These are phyloP conservation scores for Nilaparvata lugens DNA, from an alignment of 1,140 invertebrate genomes.

Conservation along the genomic window DNA sequence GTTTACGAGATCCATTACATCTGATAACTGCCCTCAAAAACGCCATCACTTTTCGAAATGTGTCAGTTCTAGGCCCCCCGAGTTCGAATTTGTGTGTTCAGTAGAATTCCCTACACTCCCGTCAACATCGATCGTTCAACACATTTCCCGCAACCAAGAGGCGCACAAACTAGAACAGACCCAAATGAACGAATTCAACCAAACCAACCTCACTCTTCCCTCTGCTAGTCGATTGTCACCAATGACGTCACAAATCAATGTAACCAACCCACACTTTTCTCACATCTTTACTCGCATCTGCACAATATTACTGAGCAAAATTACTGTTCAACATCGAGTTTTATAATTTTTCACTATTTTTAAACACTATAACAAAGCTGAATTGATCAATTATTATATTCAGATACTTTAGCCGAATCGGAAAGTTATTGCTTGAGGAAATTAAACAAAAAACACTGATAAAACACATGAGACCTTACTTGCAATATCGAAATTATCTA, in stretches of 20 bases:
- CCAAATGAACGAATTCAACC: background rate
- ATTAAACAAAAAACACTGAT: too few species aligned
- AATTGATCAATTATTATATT: too few species aligned
- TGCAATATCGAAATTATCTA: too few species aligned
- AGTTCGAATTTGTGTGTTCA: background rate
- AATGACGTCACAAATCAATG: background rate
- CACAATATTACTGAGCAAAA: too few species aligned
- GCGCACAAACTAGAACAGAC: background rate
- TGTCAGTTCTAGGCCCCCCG: background rate
- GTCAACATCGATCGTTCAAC: background rate
- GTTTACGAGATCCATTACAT: constrained; percentile 34
- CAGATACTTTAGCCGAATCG: too few species aligned
- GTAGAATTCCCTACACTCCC: background rate
- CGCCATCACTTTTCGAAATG: constrained; percentile 31
- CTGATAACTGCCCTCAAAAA: constrained; percentile 37
- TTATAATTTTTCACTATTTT: too few species aligned
- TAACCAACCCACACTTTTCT: too few species aligned
- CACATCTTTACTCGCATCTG: too few species aligned
- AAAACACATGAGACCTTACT: too few species aligned
- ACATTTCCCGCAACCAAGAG: background rate
- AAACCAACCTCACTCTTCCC: background rate
- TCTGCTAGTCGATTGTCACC: background rate
- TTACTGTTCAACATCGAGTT: too few species aligned
- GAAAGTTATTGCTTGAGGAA: too few species aligned
- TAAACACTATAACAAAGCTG: too few species aligned